These are phyloP conservation scores for Myiopsitta monachus DNA, from an alignment of 2,113 vertebrate species.

Conservation along the genomic window DNA sequence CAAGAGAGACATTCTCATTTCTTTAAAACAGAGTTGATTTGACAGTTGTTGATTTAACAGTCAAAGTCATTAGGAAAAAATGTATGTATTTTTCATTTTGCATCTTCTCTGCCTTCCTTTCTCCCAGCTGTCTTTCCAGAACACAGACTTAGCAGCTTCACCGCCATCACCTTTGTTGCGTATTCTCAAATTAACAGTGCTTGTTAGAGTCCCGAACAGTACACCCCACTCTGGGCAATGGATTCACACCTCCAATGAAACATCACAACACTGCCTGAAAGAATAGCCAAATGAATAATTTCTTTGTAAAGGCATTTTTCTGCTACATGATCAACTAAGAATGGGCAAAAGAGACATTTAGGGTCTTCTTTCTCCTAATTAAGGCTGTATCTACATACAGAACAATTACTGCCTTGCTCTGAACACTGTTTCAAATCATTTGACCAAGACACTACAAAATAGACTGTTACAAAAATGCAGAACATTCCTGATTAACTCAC, in stretches of 20 bases:
- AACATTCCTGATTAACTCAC: slow-evolving; percentile 17
- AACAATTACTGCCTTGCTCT: background rate
- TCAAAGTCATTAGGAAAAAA: background rate
- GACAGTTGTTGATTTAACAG: background rate
- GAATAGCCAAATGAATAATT: accelerated
- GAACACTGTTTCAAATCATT: background rate
- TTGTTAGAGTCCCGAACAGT: no score
- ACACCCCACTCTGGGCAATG: accelerated
- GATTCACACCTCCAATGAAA: background rate
- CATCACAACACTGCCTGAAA: background rate
- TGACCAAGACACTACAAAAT: background rate
- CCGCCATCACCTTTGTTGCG: background rate
- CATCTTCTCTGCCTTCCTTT: background rate
- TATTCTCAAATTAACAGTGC: accelerated
- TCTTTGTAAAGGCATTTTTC: background rate
- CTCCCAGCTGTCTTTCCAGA: background rate
- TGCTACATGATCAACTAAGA: background rate
- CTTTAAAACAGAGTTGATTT: background rate
- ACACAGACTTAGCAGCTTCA: background rate
- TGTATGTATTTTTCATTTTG: background rate
- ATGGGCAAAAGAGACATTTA: background rate
- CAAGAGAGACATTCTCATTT: background rate
- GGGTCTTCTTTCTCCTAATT: background rate
- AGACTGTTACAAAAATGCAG: background rate
- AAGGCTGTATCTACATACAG: background rate